Base-by-base conservation (phyloP, 2,113 vertebrate species). In the Peromyscus maniculatus region DNA sequence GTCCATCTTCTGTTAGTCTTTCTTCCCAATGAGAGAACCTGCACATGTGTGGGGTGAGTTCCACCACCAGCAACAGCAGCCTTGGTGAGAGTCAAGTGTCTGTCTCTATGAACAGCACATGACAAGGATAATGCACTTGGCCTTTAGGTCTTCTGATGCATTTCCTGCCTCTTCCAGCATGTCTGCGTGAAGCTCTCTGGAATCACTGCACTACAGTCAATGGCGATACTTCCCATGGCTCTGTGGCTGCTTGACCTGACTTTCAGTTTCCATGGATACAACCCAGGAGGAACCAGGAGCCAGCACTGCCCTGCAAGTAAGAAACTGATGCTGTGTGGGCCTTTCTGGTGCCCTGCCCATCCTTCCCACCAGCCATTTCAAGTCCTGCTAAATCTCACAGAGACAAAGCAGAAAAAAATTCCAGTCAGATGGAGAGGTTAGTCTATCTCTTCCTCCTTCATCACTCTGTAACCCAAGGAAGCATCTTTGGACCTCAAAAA, bases 321-420 rank as follows among this genome's bases (percentile, higher is more conserved):
- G 84, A 87, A 21, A 31, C 99, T 0, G 99, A 99, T 98, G 99
- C 99, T 69, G 99, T 99, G 98, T 99, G 99, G 89, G 99, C 99
- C 98, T 99, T 99, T 3, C 99, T 99, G 0, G 99, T 62, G 99
- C 97, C 99, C 99, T 43, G 5, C 46, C 31, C 64, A 52, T 43
- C 28, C 43, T 11, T 87, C 62, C 39, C 4, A 49, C 3, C 15
- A 33, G 19, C 9, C 92, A 57, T 57, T 71, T 39, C 21, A 21
- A 69, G 17, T 57, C 49, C 36, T 43, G 36, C 43, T 52, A 31
- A 79, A 55, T 62, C 21, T 52, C 57, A 90, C 57, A 59, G 36
- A 62, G 74, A 15, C 10, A 69, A 91, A 31, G 33, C 13, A 39
- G 33, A 57, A 36, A 9, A 43, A 24, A 13, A 59, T 11, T 17